Percentiles rank a stretch among this genome's conserved stretches.
Evolutionary conservation across 2,888 invertebrate genomes (phyloP).

Genomic region (Empis livida): DNA sequence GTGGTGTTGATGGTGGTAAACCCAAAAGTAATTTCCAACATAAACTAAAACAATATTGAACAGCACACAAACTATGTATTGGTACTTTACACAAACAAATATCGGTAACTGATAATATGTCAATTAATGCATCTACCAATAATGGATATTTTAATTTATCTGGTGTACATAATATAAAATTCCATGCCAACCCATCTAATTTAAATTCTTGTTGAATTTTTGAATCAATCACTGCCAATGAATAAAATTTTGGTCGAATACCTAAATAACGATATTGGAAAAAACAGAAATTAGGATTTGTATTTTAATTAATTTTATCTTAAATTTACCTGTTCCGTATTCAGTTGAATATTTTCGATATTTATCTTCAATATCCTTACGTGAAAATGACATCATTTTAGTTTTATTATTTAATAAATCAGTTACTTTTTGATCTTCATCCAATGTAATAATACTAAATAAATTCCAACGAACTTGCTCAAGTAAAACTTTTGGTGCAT

Average conservation of each 20-base stretch:
- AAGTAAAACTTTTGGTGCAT: constrained; percentile 72
- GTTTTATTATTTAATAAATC: constrained; percentile 40
- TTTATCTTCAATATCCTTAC: constrained; percentile 61
- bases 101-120: constrained; percentile 69
- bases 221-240: constrained; percentile 62
- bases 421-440: constrained; percentile 40
- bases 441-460: constrained; percentile 48
- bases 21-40: constrained; percentile 58
- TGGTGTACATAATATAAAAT: constrained; percentile 84
- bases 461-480: constrained; percentile 83
- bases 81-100: constrained; percentile 44
- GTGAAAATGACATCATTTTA: constrained; percentile 54
- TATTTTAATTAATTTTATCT: too few species aligned
- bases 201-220: constrained; percentile 67
- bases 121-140: constrained; percentile 72
- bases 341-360: constrained; percentile 46
- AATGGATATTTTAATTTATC: constrained; percentile 82
- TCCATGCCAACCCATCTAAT: constrained; percentile 83
- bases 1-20: constrained; percentile 79
- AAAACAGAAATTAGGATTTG: too few species aligned
- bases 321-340: constrained; percentile 23
- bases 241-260: constrained; percentile 86
- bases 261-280: constrained; percentile 36
- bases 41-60: constrained; percentile 74
- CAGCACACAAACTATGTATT: constrained; percentile 59